Conservation (phyloP, 2,113 vertebrate species). For the Menura novaehollandiae region DNA sequence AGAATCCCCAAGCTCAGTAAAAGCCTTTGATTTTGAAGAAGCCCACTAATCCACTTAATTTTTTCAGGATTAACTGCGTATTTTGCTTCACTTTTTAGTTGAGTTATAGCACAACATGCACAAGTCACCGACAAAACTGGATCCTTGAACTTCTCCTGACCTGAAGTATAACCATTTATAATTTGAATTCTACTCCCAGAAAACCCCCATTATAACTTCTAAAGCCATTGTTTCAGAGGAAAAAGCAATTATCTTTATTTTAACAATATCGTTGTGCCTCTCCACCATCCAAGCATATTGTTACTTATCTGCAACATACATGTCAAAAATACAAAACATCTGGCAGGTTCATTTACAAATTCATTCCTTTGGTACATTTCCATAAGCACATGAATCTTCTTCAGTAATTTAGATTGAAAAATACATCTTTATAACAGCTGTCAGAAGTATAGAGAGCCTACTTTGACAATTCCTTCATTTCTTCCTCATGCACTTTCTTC, state of each 20-base stretch:
- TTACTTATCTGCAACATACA: not conserved
- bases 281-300: not conserved
- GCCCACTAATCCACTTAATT: not conserved
- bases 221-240: not conserved
- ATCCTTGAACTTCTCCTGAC: not conserved
- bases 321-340: not conserved
- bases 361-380: not conserved
- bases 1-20: not conserved
- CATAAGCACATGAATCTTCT: not conserved
- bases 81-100: not conserved
- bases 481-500: constrained; percentile 89
- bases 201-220: not conserved
- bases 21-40: not conserved
- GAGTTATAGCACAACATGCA: not conserved
- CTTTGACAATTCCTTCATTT: constrained; percentile 91
- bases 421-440: not conserved
- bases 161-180: not conserved
- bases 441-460: constrained; percentile 55
- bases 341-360: not conserved
- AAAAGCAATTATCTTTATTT: not conserved
- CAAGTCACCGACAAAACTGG: not conserved
- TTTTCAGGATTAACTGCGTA: not conserved
- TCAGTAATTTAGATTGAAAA: not conserved
- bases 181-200: not conserved
- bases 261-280: not conserved